Evolutionary conservation across 2,797 vertebrate species (phyloP), one percentile per base, ranked within the genome.

Genomic region (Silurus lanzhouensis): DNA sequence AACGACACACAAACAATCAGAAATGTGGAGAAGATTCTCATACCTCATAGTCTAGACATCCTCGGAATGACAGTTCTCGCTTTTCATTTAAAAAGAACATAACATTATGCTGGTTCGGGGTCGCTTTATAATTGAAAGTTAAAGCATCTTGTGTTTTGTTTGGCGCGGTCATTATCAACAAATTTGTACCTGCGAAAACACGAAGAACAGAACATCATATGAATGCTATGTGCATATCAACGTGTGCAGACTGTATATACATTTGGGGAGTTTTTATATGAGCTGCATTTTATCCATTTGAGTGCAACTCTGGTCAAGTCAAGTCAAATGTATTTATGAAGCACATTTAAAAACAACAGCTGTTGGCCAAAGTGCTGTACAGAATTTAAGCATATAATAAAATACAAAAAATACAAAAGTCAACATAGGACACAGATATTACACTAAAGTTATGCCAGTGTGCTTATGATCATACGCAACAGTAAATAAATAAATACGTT

Each of bases 1-100:
- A 77, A 27, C 25, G 25, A 44, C 67, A 44, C 31, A 38, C 68
- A 70, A 44, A 19, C 19, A 70, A 68, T 38, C 3, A 68, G 27
- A 8, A 7, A 44, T 20, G 68, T 20, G 8, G 38, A 70, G 20
- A 22, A 63, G 3, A 9, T 1, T 46, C 19, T 71, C 31, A 6
- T 63, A 88, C 87, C 87, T 88, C 87, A 61, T 82, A 88, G 71
- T 86, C 78, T 52, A 88, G 79, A 66, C 80, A 84, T 22, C 87
- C 87, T 1, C 66, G 81, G 61, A 88, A 88, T 15, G 17, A 83
- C 10, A 88, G 60, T 31, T 63, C 60, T n/a, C 19, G 38, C 5
- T n/a, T 46, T 19, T 78, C 74, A 12, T 63, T 20, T 19, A 88
- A 67, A 60, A 78, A 58, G 74, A 88, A 88, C 46, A 84, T 3